Evolutionary conservation across 2,797 vertebrate genomes (phyloP), one percentile per base, ranked within the genome.

Genomic region (Enteromius argenteus): DNA sequence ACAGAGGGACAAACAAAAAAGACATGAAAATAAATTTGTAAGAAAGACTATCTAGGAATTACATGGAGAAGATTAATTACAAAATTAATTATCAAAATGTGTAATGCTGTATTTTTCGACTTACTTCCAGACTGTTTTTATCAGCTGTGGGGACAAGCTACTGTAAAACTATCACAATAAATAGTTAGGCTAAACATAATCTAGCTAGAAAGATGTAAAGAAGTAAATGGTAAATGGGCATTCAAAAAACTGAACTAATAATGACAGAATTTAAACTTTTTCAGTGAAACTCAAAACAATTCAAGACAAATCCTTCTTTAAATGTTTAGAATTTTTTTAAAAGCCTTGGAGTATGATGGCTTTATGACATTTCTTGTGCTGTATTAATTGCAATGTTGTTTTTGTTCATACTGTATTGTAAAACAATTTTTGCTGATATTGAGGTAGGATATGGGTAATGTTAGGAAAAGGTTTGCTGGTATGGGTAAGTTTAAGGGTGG

Each of bases 321-420:
- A 14, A 62, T 0, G 13, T 6, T 60, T 35, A 67, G 27, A 44
- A 21, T n/a, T 1, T 5, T 53, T 74, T n/a, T 35, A 56, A 35
- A 74, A 37, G 17, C 39, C 32, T n/a, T 0, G 3, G 11, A 53
- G 5, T 44, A 27, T 42, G 37, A 51, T 1, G 0, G 17, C 51
- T 21, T 87, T 19, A 75, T 3, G 68, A 1, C 79, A 35, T 7
- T 86, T 32, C 69, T 78, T 87, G 68, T 86, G 19, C 14, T 3
- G 77, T 58, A 37, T 32, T 53, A 7, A 21, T 53, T 53, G 5
- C 42, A 44, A 42, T 10, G 39, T 42, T 1, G 2, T 42, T 42
- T 42, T 42, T 2, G 39, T 42, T 42, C 39, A 10, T 42, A 42
- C 39, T 42, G 39, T 42, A 42, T 10, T 42, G 39, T 10, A 42